Evolutionary conservation across 1,140 invertebrate genomes (phyloP).

Genomic region (Aphaenogaster rudis): DNA sequence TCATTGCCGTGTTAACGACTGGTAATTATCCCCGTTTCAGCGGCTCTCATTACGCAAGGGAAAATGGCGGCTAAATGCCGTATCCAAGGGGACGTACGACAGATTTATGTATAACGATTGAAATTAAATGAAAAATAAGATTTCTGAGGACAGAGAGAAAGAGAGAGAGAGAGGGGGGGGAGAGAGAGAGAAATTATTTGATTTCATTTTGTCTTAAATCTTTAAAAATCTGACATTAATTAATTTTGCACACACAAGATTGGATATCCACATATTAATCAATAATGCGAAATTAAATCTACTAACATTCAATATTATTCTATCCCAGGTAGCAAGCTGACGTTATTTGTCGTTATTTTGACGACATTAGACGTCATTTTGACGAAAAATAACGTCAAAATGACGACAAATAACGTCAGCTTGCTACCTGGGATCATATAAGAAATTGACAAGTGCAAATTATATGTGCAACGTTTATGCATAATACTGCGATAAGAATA

Average conservation of each 20-base stretch:
- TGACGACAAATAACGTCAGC: no score
- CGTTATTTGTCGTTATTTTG: no score
- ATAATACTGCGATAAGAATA: neutral
- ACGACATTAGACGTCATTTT: no score
- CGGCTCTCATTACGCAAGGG: neutral
- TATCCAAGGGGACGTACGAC: neutral
- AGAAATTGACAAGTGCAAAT: neutral
- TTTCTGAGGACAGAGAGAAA: neutral
- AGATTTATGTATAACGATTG: neutral
- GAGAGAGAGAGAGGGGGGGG: neutral
- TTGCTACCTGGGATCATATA: neutral
- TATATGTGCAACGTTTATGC: neutral
- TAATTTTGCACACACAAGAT: neutral
- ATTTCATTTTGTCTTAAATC: neutral
- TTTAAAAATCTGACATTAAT: neutral
- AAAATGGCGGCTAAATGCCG: neutral
- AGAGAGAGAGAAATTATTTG: neutral
- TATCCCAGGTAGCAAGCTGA: no score
- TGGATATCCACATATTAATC: neutral
- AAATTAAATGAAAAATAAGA: conserved; percentile 10
- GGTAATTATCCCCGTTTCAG: conserved; percentile 12
- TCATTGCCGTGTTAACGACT: conserved; percentile 17
- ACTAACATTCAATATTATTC: conserved; percentile 5
- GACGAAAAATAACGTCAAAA: no score
- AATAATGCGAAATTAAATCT: neutral